Evolutionary conservation across 2,888 invertebrate species (phyloP).

Genomic region (Eilema depressum): DNA sequence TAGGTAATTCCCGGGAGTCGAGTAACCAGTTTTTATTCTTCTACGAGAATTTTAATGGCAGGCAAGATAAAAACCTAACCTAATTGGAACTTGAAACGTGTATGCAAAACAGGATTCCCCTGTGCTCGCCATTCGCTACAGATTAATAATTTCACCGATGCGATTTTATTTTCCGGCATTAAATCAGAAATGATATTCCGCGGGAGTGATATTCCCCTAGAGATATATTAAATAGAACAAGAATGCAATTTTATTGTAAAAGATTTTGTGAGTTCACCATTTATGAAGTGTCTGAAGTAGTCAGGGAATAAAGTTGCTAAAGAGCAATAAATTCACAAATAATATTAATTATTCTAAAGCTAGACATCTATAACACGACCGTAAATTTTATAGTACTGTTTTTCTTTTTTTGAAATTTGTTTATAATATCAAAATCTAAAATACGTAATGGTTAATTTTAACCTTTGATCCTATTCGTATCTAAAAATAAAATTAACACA

Average conservation of each 20-base stretch:
- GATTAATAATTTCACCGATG: slow-evolving; percentile 16
- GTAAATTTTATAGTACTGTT: no score
- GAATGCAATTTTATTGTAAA: not conserved
- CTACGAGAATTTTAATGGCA: not conserved
- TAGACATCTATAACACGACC: not conserved
- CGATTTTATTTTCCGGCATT: slow-evolving; percentile 22
- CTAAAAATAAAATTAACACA: no score
- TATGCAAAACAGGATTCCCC: slow-evolving; percentile 21
- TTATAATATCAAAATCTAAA: no score
- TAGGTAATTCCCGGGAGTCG: not conserved
- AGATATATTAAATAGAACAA: not conserved
- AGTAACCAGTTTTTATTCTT: not conserved
- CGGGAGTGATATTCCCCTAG: slow-evolving; percentile 26
- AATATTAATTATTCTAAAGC: not conserved
- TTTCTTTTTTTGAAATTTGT: no score
- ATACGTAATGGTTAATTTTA: not conserved
- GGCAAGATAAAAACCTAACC: slow-evolving; percentile 12
- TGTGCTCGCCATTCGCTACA: slow-evolving; percentile 1
- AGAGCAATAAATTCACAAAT: no score
- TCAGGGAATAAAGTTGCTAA: not conserved
- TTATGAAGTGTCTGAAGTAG: not conserved
- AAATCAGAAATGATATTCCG: slow-evolving; percentile 36
- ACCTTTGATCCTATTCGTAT: not conserved
- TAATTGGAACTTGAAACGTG: slow-evolving; percentile 15
- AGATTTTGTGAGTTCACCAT: not conserved